A percentile compares a stretch with the other conserved stretches of the same genome.
Evolutionary conservation across 2,113 vertebrate species (phyloP).

Genomic region (Pseudopodoces humilis): DNA sequence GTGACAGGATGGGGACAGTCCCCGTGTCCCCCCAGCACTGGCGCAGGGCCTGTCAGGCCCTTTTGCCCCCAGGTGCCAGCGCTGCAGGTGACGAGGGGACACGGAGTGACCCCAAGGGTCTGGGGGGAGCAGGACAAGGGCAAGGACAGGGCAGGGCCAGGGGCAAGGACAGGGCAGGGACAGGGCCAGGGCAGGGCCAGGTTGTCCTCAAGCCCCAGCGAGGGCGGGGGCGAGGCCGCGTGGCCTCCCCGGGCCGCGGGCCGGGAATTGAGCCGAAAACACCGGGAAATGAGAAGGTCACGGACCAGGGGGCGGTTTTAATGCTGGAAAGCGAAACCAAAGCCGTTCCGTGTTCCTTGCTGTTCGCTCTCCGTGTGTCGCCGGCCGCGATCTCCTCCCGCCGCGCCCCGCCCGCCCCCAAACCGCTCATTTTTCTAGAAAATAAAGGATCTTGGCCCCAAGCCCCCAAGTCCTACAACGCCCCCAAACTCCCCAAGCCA

Average conservation of each 20-base stretch:
- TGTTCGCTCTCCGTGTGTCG: background rate
- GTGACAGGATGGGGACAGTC: background rate
- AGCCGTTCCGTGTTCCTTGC: fast-evolving
- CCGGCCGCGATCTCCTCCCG: background rate
- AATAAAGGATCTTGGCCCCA: background rate
- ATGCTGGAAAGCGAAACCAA: background rate
- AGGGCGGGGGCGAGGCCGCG: background rate
- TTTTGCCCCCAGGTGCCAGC: background rate
- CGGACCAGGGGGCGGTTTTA: fast-evolving
- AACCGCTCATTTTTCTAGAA: background rate
- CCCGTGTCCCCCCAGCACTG: background rate
- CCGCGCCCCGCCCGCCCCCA: no score
- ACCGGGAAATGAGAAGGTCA: background rate
- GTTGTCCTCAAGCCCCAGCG: background rate
- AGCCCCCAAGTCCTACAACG: no score
- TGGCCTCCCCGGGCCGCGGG: background rate
- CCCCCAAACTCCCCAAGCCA: no score
- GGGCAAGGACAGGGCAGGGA: no score
- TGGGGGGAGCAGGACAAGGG: background rate
- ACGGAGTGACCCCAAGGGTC: fast-evolving
- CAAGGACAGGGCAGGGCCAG: background rate
- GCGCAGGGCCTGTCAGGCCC: background rate
- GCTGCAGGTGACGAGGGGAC: background rate
- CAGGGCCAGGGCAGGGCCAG: background rate
- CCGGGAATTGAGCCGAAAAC: background rate